Conservation (phyloP, 2,888 invertebrate genomes). For the Fissipunctia ypsillon region DNA sequence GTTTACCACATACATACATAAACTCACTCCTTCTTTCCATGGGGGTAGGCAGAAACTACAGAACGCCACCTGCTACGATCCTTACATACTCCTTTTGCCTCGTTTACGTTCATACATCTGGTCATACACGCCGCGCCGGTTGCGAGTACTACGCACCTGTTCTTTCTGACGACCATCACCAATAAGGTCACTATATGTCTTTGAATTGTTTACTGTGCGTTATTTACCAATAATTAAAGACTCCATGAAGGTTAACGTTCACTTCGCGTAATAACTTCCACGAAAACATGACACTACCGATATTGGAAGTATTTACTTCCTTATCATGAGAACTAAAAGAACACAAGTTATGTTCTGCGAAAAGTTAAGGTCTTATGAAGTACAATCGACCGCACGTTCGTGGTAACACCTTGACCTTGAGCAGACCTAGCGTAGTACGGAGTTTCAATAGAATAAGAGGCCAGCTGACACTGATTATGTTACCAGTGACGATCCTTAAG, state of each 20-base stretch:
- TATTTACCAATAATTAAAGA: background rate
- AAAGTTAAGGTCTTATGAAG: background rate
- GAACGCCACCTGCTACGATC: no score
- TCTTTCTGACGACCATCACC: no score
- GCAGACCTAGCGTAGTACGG: background rate
- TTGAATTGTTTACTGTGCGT: background rate
- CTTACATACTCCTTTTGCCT: no score
- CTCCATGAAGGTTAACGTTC: slow-evolving; percentile 3
- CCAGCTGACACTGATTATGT: background rate
- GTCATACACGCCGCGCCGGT: no score
- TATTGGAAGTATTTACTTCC: slow-evolving; percentile 23
- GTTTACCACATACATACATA: no score
- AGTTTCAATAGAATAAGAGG: background rate
- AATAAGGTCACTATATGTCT: no score
- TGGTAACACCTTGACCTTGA: no score
- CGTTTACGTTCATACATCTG: no score
- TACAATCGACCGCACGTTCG: background rate
- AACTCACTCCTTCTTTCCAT: no score
- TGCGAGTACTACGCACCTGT: no score
- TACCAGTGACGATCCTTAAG: background rate
- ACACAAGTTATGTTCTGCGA: slow-evolving; percentile 2
- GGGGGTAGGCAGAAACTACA: no score
- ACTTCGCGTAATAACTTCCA: background rate
- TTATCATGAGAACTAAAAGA: slow-evolving; percentile 1
- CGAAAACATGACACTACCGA: slow-evolving; percentile 7